phyloP scores from a whole-genome alignment of 2,888 invertebrate species.

The Metalampra italica region DNA sequence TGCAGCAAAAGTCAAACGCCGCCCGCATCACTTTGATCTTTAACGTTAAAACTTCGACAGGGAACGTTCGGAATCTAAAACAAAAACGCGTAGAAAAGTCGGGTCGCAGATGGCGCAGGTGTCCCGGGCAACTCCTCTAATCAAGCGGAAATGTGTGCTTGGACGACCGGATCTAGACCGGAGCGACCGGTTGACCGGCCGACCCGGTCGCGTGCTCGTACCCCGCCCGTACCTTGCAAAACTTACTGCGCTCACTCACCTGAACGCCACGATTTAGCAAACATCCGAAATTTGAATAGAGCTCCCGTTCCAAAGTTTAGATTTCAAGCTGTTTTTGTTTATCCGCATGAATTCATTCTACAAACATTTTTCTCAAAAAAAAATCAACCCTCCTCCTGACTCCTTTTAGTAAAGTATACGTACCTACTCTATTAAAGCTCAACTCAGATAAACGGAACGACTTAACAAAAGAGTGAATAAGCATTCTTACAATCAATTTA shows the following conservation, averaged over 20 bases:
- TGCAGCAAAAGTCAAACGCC: slow-evolving; percentile 48
- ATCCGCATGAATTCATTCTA: too few species aligned
- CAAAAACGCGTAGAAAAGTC: slow-evolving; percentile 65
- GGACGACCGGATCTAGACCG: slow-evolving; percentile 34
- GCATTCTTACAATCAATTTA: slow-evolving; percentile 59
- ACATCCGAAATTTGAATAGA: slow-evolving; percentile 44
- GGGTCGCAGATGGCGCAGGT: slow-evolving; percentile 60
- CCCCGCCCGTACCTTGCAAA: neutral
- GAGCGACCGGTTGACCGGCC: slow-evolving; percentile 31
- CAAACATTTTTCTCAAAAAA: too few species aligned
- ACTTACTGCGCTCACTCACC: slow-evolving; percentile 22
- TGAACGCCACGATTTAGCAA: slow-evolving; percentile 35
- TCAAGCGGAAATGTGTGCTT: slow-evolving; percentile 73
- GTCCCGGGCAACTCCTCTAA: slow-evolving; percentile 63
- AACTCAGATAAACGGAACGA: neutral
- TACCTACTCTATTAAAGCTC: neutral
- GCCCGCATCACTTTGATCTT: slow-evolving; percentile 53
- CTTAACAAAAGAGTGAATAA: slow-evolving; percentile 43
- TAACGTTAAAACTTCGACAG: slow-evolving; percentile 60
- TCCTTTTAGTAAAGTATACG: too few species aligned
- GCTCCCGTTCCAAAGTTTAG: slow-evolving; percentile 46
- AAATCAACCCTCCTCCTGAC: too few species aligned
- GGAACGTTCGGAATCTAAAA: slow-evolving; percentile 53
- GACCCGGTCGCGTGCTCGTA: slow-evolving; percentile 28
- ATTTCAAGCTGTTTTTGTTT: slow-evolving; percentile 20